Conservation (phyloP, 1,140 invertebrate genomes). For the Diachasma alloeum region DNA sequence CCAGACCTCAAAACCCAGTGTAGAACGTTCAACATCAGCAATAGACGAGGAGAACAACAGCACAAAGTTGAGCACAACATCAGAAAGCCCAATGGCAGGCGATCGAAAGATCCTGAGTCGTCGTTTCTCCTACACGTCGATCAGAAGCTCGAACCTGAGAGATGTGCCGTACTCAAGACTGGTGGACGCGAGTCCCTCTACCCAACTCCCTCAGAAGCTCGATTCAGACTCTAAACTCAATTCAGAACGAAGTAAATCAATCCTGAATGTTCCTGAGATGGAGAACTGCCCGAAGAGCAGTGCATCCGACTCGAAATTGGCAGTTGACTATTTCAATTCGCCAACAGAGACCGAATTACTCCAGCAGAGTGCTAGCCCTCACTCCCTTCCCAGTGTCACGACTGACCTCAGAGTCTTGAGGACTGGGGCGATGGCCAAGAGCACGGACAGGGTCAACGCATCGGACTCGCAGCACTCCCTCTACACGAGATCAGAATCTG, state of each 20-base stretch:
- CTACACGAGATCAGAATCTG: constrained; percentile 66
- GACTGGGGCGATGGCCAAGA: constrained; percentile 52
- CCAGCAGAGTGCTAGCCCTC: constrained; percentile 39
- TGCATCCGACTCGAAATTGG: constrained; percentile 82
- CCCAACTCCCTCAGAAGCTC: constrained; percentile 70
- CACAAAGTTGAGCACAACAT: constrained; percentile 54
- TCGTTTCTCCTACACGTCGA: constrained; percentile 72
- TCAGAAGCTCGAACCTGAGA: constrained; percentile 55
- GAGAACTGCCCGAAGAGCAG: constrained; percentile 71
- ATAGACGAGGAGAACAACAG: constrained; percentile 50
- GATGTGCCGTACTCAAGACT: constrained; percentile 84
- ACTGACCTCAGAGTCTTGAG: constrained; percentile 50
- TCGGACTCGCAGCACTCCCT: constrained; percentile 72
- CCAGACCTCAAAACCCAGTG: constrained; percentile 44
- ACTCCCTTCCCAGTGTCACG: constrained; percentile 48
- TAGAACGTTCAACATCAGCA: constrained; percentile 56
- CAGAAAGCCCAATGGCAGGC: constrained; percentile 55
- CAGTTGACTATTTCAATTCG: constrained; percentile 72
- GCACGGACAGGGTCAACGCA: constrained; percentile 62
- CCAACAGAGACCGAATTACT: constrained; percentile 43
- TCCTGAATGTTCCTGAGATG: constrained; percentile 66
- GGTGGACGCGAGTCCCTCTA: constrained; percentile 72
- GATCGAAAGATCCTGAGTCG: constrained; percentile 67
- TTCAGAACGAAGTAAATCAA: constrained; percentile 72
- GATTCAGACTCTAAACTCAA: constrained; percentile 83